Percentiles rank a stretch among this genome's conserved stretches.
Evolutionary conservation across 1,140 invertebrate species (phyloP).

Genomic region (Pararge aegeria): DNA sequence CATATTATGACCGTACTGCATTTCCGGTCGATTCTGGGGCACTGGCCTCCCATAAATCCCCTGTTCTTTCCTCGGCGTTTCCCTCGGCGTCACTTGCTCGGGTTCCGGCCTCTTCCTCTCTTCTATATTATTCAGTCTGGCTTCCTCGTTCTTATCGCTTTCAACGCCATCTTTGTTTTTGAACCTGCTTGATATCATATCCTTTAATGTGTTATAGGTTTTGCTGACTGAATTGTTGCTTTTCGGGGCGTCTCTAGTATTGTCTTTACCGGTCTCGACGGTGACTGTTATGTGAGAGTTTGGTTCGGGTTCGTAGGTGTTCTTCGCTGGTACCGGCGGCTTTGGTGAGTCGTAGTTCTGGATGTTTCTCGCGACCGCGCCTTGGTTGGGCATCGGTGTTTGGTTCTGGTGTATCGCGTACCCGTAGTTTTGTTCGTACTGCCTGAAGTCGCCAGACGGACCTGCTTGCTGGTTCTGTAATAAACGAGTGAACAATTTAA

Average conservation of each 20-base stretch:
- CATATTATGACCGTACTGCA: slow-evolving; percentile 58
- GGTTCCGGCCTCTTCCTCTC: slow-evolving; percentile 81
- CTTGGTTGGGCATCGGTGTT: slow-evolving; percentile 39
- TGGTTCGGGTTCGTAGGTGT: slow-evolving; percentile 59
- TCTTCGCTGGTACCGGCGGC: slow-evolving; percentile 70
- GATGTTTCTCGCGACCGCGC: slow-evolving; percentile 50
- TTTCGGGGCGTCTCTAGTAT: slow-evolving; percentile 80
- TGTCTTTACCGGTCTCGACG: slow-evolving; percentile 78
- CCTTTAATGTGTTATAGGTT: slow-evolving; percentile 91
- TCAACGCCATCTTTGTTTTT: slow-evolving; percentile 82
- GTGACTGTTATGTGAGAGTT: slow-evolving; percentile 77
- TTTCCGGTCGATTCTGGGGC: slow-evolving; percentile 76
- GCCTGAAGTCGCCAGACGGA: slow-evolving; percentile 68
- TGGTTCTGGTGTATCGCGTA: slow-evolving; percentile 71
- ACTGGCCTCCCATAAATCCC: slow-evolving; percentile 82
- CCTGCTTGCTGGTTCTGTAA: slow-evolving; percentile 69
- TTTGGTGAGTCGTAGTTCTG: slow-evolving; percentile 69
- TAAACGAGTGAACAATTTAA: too few species aligned
- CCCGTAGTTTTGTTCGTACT: slow-evolving; percentile 67
- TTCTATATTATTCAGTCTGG: slow-evolving; percentile 83
- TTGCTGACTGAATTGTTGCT: slow-evolving; percentile 84
- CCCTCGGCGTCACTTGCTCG: slow-evolving; percentile 57
- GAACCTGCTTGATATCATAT: slow-evolving; percentile 91
- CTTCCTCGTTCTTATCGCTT: slow-evolving; percentile 80
- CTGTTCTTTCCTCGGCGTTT: slow-evolving; percentile 71